phyloP scores from a whole-genome alignment of 1,140 invertebrate species.

The Listronotus oregonensis region DNA sequence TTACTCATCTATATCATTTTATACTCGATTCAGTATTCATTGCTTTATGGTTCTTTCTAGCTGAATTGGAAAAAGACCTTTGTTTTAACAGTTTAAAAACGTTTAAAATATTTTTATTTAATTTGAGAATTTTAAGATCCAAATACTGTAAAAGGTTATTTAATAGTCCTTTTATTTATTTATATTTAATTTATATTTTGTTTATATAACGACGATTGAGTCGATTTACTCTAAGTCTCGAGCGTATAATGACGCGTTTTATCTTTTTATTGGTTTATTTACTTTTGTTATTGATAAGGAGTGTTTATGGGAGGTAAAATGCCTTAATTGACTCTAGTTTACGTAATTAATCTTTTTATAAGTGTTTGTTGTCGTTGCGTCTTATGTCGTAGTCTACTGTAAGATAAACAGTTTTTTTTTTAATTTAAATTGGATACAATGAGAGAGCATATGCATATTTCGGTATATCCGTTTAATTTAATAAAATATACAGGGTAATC shows the following conservation, averaged over 20 bases:
- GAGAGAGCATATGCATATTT: too few relatives aligned
- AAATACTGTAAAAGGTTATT: slow-evolving; percentile 16
- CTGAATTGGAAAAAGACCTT: too few relatives aligned
- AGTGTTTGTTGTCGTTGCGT: too few relatives aligned
- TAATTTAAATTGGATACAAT: too few relatives aligned
- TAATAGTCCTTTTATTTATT: slow-evolving; percentile 20
- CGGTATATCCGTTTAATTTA: too few relatives aligned
- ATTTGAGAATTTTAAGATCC: background rate
- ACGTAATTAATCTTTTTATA: slow-evolving; percentile 12
- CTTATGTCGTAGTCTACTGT: too few relatives aligned
- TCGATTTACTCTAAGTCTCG: slow-evolving; percentile 14
- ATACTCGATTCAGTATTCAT: too few relatives aligned
- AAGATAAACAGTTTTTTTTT: too few relatives aligned
- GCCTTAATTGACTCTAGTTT: slow-evolving; percentile 9
- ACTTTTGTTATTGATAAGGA: slow-evolving; percentile 12
- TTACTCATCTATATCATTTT: too few relatives aligned
- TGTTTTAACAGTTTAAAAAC: background rate
- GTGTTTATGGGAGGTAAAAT: slow-evolving; percentile 23
- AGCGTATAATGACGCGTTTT: slow-evolving; percentile 15
- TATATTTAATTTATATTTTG: slow-evolving; percentile 22
- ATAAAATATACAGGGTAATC: too few relatives aligned
- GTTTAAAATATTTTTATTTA: slow-evolving; percentile 11
- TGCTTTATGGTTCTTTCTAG: too few relatives aligned
- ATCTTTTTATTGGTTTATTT: slow-evolving; percentile 24
- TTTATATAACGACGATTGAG: slow-evolving; percentile 25